Evolutionary conservation across 2,113 vertebrate species (phyloP).

Genomic region (Gobius niger): DNA sequence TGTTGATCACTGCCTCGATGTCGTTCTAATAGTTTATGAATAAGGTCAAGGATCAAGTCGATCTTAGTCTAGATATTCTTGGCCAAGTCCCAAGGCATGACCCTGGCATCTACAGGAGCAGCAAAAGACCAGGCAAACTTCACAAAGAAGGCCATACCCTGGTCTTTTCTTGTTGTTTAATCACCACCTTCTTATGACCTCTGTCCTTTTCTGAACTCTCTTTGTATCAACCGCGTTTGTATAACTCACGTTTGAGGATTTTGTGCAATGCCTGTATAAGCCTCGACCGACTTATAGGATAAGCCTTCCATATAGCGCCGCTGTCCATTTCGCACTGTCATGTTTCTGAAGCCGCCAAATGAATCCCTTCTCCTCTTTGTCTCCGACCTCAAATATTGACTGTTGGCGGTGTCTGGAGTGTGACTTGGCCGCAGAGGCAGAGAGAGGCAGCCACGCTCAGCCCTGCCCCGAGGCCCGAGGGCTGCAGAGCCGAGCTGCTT

Average conservation of each 20-base stretch:
- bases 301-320: conserved; percentile 27
- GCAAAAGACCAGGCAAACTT: no score
- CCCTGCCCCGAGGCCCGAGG: conserved; percentile 55
- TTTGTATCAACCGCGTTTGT: conserved; percentile 7
- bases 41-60: no score
- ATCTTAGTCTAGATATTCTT: no score
- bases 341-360: conserved; percentile 74
- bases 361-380: conserved; percentile 74
- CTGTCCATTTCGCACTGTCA: conserved; percentile 65
- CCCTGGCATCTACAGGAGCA: no score
- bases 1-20: no score
- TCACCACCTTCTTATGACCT: background rate
- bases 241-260: conserved; percentile 7
- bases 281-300: background rate
- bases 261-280: conserved; percentile 22
- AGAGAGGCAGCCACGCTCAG: conserved; percentile 42
- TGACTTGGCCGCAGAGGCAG: conserved; percentile 59
- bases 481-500: conserved; percentile 62
- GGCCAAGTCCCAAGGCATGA: no score
- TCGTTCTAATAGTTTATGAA: no score
- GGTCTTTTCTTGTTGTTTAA: no score
- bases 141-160: no score
- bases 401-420: conserved; percentile 69
- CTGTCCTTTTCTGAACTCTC: background rate
- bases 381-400: conserved; percentile 78